phyloP scores from a whole-genome alignment of 1,140 invertebrate species.

The Saccostrea echinata region DNA sequence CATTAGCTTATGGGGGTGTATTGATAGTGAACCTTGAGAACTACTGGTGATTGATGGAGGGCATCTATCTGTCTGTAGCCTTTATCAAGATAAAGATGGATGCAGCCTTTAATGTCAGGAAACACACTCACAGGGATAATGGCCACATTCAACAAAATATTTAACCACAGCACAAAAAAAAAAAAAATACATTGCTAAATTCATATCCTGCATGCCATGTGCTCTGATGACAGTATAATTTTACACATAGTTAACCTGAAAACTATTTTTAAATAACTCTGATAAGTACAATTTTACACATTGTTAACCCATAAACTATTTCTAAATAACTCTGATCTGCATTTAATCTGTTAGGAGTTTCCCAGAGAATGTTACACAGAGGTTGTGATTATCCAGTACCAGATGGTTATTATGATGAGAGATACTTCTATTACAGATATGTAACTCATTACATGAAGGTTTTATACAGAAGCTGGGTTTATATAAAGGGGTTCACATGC shows the following conservation, averaged over 20 bases:
- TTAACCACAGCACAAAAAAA: neutral
- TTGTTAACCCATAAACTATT: constrained; percentile 12
- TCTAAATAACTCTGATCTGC: neutral
- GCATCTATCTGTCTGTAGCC: neutral
- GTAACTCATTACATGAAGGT: too few species aligned
- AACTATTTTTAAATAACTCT: constrained; percentile 13
- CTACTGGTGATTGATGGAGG: constrained; percentile 1
- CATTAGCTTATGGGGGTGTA: constrained; percentile 20
- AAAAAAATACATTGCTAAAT: too few species aligned
- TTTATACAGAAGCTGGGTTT: too few species aligned
- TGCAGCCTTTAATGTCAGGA: neutral
- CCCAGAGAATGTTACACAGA: neutral
- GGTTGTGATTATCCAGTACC: neutral
- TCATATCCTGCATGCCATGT: neutral
- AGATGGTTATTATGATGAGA: neutral
- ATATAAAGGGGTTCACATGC: too few species aligned
- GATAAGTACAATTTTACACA: neutral
- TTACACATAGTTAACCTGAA: constrained; percentile 10
- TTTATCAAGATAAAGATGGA: neutral
- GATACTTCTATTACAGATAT: neutral
- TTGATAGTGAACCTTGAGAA: neutral
- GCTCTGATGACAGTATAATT: neutral
- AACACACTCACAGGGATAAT: neutral
- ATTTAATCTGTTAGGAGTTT: neutral
- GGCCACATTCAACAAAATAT: neutral